Conservation (phyloP, 2,113 vertebrate genomes). For the Python bivittatus region DNA sequence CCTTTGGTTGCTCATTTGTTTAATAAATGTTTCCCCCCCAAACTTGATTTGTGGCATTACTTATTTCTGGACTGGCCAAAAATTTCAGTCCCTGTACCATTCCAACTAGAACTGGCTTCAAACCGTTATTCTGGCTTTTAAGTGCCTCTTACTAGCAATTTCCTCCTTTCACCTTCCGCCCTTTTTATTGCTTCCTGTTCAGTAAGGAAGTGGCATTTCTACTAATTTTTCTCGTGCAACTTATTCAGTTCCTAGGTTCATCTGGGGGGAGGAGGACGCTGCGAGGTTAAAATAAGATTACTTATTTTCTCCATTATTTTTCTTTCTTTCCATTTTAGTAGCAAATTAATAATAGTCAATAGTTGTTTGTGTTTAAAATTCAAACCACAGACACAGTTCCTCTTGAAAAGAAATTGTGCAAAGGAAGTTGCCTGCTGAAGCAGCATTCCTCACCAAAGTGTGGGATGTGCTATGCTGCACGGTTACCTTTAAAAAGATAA, state of each 20-base stretch:
- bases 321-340: neutral
- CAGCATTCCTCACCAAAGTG: neutral
- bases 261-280: neutral
- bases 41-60: neutral
- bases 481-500: too few relatives aligned
- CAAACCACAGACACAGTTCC: neutral
- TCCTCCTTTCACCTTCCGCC: neutral
- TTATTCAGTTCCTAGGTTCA: neutral
- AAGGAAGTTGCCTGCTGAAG: neutral
- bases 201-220: neutral
- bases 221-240: neutral
- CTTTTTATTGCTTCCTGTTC: neutral
- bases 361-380: neutral
- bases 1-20: neutral
- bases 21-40: neutral
- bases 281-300: neutral
- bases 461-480: neutral
- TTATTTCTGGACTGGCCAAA: neutral
- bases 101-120: neutral
- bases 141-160: neutral
- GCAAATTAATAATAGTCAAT: neutral
- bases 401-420: neutral
- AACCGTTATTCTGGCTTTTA: neutral
- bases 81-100: neutral
- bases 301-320: neutral